Evolutionary conservation across 92 coral and sea anemone genomes (phyloP).

Genomic region (Zoanthus sociatus): DNA sequence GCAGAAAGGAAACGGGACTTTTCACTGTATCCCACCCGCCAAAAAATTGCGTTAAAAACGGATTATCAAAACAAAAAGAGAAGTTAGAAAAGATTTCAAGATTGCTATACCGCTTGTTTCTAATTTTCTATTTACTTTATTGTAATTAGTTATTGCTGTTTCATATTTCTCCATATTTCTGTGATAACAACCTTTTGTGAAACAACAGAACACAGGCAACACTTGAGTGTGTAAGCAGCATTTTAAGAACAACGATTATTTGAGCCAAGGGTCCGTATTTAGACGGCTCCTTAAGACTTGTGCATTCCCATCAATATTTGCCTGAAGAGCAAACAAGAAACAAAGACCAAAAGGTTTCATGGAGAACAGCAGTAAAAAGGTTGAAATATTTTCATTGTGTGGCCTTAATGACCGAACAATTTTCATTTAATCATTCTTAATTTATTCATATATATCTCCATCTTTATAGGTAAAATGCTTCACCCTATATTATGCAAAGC

Average conservation of each 20-base stretch:
- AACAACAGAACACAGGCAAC: constrained; percentile 17
- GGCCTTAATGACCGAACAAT: neutral
- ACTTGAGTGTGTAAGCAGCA: constrained; percentile 13
- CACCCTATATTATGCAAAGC: neutral
- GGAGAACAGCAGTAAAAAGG: neutral
- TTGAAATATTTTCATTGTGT: neutral
- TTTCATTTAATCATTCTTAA: neutral
- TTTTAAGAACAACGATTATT: neutral
- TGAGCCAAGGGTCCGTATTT: neutral
- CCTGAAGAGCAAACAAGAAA: neutral
- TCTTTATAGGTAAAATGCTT: neutral
- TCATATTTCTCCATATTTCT: neutral
- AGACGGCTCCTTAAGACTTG: neutral
- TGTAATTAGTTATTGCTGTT: neutral
- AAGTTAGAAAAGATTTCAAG: constrained; percentile 10
- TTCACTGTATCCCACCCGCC: constrained; percentile 15
- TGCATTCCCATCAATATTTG: constrained; percentile 5
- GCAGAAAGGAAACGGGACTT: constrained; percentile 23
- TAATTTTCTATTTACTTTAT: neutral
- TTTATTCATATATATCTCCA: neutral
- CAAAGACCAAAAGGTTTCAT: neutral
- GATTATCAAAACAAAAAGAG: constrained; percentile 32
- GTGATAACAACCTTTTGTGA: neutral
- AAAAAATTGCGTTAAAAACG: constrained; percentile 17
- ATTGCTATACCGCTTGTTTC: constrained; percentile 4